Conservation (phyloP, 2,797 vertebrate genomes). For the Ctenochaetus hawaiiensis region DNA sequence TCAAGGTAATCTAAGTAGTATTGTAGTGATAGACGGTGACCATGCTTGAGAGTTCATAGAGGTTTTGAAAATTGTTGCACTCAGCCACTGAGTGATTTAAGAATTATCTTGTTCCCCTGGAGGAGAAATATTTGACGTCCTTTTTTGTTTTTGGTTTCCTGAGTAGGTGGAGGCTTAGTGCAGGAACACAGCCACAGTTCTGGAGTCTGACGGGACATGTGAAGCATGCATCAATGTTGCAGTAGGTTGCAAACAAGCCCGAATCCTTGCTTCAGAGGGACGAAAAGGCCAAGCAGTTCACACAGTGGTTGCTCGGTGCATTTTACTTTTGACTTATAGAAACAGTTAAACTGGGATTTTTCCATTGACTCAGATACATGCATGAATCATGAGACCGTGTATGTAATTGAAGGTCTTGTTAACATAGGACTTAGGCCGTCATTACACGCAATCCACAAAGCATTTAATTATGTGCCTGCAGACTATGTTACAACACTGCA, state of each 20-base stretch:
- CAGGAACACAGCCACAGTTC: conserved; percentile 88
- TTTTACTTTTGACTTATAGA: conserved; percentile 13
- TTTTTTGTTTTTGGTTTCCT: background rate
- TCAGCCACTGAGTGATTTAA: conserved; percentile 2
- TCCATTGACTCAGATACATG: conserved; percentile 15
- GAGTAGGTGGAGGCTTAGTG: conserved; percentile 90
- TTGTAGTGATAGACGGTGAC: background rate
- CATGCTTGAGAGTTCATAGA: background rate
- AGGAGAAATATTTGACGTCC: conserved; percentile 16
- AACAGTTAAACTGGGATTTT: conserved; percentile 32
- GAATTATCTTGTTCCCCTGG: conserved; percentile 18
- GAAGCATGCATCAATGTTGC: conserved; percentile 90
- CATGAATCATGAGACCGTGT: conserved; percentile 9
- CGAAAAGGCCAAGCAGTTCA: conserved; percentile 90
- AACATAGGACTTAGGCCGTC: conserved; percentile 31
- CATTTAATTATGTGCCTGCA: conserved; percentile 49
- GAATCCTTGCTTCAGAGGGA: conserved; percentile 91
- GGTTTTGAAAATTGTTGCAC: background rate
- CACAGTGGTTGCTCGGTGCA: conserved; percentile 85
- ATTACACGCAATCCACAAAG: conserved; percentile 60
- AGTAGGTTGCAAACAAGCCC: conserved; percentile 89
- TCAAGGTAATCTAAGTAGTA: background rate
- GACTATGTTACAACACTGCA: conserved; percentile 38
- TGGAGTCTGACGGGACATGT: conserved; percentile 89
- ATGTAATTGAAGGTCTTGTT: conserved; percentile 56